Conservation (phyloP, 2,888 invertebrate species). For the Drosophila percnosoma region DNA sequence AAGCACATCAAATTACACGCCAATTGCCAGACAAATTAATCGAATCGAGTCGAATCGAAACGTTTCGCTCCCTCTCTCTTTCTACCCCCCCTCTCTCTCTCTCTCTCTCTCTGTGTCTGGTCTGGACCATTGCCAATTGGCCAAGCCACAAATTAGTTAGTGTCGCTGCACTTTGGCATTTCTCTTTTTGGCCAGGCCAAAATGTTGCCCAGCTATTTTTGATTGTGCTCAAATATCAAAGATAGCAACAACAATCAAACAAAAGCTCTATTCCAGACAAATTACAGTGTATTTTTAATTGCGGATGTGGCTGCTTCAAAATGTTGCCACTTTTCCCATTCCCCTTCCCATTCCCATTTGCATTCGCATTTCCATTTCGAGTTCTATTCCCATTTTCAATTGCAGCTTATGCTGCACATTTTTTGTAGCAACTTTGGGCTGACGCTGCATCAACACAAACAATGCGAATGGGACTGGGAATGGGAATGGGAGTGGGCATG, state of each 20-base stretch:
- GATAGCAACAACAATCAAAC: constrained; percentile 26
- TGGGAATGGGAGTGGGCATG: background rate
- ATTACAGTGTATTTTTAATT: constrained; percentile 33
- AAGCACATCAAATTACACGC: constrained; percentile 54
- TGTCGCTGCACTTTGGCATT: constrained; percentile 78
- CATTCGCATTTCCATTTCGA: constrained; percentile 1
- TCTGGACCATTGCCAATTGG: constrained; percentile 47
- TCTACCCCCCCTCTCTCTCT: background rate
- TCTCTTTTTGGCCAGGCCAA: constrained; percentile 12
- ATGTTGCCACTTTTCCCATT: background rate
- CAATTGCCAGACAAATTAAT: constrained; percentile 58
- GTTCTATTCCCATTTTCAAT: constrained; percentile 32
- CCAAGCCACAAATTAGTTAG: constrained; percentile 29
- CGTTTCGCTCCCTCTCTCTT: background rate
- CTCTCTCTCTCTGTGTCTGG: background rate
- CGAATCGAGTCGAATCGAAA: constrained; percentile 43
- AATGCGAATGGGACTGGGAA: constrained; percentile 22
- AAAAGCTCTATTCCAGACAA: constrained; percentile 37
- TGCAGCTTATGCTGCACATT: constrained; percentile 34
- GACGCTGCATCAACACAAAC: constrained; percentile 52
- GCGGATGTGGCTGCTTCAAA: constrained; percentile 46
- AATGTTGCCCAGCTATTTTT: constrained; percentile 36
- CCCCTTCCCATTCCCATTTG: background rate
- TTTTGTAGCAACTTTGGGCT: constrained; percentile 23
- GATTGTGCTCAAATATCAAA: constrained; percentile 30